A percentile compares a stretch with the other conserved stretches of the same genome.
These are phyloP conservation scores for Epinotia nisella DNA, from an alignment of 2,888 invertebrate species.

Conservation along the genomic window DNA sequence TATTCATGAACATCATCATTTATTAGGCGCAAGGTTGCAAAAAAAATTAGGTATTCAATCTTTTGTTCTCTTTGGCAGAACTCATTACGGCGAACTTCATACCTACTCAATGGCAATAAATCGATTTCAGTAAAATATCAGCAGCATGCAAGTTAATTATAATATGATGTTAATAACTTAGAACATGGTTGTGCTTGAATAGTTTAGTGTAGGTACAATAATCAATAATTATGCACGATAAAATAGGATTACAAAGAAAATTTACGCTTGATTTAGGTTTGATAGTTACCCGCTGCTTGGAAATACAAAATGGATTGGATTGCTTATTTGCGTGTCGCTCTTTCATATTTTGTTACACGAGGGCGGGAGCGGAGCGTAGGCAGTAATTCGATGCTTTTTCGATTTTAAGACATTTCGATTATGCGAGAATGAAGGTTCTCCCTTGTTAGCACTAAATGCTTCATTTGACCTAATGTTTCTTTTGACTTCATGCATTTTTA, in stretches of 20 bases:
- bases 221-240: not conserved
- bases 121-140: not conserved
- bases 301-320: not conserved
- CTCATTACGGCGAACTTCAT: not conserved
- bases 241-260: not conserved
- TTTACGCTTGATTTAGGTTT: not conserved
- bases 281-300: not conserved
- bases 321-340: no score
- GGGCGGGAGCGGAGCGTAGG: no score
- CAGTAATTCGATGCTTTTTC: no score
- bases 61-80: constrained; percentile 36
- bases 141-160: not conserved
- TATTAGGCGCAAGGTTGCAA: constrained; percentile 9
- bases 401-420: no score
- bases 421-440: no score
- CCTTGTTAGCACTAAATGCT: no score
- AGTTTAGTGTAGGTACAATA: not conserved
- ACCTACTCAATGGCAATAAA: not conserved
- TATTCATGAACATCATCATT: constrained; percentile 22
- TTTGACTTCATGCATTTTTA: no score
- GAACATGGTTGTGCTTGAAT: not conserved
- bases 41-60: constrained; percentile 17
- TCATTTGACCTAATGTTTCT: no score
- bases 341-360: no score
- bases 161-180: constrained; percentile 4